Evolutionary conservation across 1,140 invertebrate species (phyloP), one percentile per base, ranked within the genome.

Genomic region (Zaprionus ornatus): DNA sequence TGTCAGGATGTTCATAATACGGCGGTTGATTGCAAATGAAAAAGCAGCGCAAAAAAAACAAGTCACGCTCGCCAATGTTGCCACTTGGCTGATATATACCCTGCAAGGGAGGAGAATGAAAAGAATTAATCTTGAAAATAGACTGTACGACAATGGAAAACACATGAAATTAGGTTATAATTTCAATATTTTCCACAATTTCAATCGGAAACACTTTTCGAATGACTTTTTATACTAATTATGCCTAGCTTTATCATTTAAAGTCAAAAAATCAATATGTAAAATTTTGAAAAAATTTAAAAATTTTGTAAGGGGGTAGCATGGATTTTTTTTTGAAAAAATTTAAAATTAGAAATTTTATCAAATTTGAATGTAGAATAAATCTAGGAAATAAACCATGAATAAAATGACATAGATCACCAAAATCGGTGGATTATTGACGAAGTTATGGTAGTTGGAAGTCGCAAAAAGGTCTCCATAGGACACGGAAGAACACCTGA

Each of bases 11-110:
- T 63, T 48, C 64, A 77, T 67, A 62, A 73, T 67, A 77, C 52
- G 62, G 55, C 68, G 55, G 40, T 61, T 77, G 77, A 80, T 80
- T 77, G 74, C 77, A 73, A 80, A 80, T 74, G 74, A 77, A 77
- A 69, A 42, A 35, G 21, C 25, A 19, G 45, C 45, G 45, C 45
- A 21, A 32, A 55, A 55, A 32, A 27, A 55, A 35, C 3, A 35
- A 35, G 32, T 35, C 32, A 35, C 0, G 32, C 10, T 4, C 6
- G 40, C 5, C 15, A 7, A 7, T n/a, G n/a, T 1, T 42, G 1
- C 1, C 15, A 7, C 40, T n/a, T n/a, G 5, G 7, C 40, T 5
- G 15, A 0, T 7, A 42, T 17, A n/a, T 42, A 42, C 40, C n/a
- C 40, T 42, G 15, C 5, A 2, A 7, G 40, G 15, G 27, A 7